phyloP scores from a whole-genome alignment of 2,113 vertebrate genomes.

The Pygoscelis antarcticus region DNA sequence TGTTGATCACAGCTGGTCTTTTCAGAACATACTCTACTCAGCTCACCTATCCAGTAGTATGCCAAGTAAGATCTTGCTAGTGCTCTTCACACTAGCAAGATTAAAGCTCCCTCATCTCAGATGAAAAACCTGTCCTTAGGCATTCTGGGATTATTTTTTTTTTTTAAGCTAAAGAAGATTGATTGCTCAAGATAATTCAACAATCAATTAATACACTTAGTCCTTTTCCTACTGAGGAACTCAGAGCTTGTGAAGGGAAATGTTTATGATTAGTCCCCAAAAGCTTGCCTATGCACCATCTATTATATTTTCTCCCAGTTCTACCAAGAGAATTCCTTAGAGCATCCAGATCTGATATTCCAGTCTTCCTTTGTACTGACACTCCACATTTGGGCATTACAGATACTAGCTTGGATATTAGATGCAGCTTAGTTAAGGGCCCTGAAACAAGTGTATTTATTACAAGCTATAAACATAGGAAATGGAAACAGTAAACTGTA shows the following conservation, averaged over 20 bases:
- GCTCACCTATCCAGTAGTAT: background rate
- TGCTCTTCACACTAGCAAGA: background rate
- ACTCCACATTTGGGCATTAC: background rate
- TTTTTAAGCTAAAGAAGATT: background rate
- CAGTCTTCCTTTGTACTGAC: background rate
- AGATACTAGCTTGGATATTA: background rate
- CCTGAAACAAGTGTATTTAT: background rate
- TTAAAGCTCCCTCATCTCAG: background rate
- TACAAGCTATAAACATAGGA: background rate
- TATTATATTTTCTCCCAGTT: background rate
- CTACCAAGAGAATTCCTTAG: background rate
- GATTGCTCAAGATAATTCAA: background rate
- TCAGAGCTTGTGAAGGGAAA: background rate
- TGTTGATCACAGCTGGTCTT: background rate
- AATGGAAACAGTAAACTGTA: background rate
- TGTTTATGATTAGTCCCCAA: background rate
- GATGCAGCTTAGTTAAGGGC: background rate
- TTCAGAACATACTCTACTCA: background rate
- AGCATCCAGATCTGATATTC: background rate
- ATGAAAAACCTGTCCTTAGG: background rate
- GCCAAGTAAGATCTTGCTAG: background rate
- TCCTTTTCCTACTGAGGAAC: background rate
- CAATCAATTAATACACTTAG: background rate
- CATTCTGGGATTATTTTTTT: background rate
- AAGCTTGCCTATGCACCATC: background rate